These are phyloP conservation scores for Pachyrhynchus sulphureomaculatus DNA, from an alignment of 1,140 invertebrate genomes.

Conservation along the genomic window DNA sequence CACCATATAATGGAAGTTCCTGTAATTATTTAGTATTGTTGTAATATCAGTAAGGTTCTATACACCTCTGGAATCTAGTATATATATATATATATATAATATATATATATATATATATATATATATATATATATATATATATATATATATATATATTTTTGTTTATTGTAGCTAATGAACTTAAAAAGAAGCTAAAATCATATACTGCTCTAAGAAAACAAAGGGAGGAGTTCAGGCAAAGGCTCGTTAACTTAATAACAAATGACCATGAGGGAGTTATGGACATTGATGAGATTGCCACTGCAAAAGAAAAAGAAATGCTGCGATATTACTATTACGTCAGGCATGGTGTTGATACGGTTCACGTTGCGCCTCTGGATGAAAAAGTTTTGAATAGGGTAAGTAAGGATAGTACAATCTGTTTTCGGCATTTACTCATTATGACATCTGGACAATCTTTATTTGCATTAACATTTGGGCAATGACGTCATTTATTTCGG, in stretches of 20 bases:
- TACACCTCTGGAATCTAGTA: too few relatives aligned
- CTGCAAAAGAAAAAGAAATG: constrained; percentile 66
- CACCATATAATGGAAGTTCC: too few relatives aligned
- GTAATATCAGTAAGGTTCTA: too few relatives aligned
- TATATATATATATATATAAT: too few relatives aligned
- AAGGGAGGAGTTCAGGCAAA: constrained; percentile 78
- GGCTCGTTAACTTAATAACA: constrained; percentile 66
- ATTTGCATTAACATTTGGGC: too few relatives aligned
- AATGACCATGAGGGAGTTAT: constrained; percentile 51
- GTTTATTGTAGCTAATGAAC: constrained; percentile 36
- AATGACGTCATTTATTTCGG: too few relatives aligned
- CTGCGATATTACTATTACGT: constrained; percentile 89
- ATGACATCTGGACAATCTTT: too few relatives aligned
- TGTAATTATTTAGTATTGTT: too few relatives aligned
- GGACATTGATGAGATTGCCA: constrained; percentile 53
- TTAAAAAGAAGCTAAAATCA: constrained; percentile 55
- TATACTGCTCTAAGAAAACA: constrained; percentile 71
- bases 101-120: too few relatives aligned
- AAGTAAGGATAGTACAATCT: constrained; percentile 24
- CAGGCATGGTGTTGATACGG: constrained; percentile 83
- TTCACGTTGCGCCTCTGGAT: constrained; percentile 78
- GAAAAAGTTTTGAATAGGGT: constrained; percentile 61
- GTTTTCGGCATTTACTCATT: too few relatives aligned
- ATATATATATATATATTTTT: too few relatives aligned
- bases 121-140: too few relatives aligned